Evolutionary conservation across 2,888 invertebrate genomes (phyloP), one percentile per base, ranked within the genome.

Genomic region (Suillia variegata): DNA sequence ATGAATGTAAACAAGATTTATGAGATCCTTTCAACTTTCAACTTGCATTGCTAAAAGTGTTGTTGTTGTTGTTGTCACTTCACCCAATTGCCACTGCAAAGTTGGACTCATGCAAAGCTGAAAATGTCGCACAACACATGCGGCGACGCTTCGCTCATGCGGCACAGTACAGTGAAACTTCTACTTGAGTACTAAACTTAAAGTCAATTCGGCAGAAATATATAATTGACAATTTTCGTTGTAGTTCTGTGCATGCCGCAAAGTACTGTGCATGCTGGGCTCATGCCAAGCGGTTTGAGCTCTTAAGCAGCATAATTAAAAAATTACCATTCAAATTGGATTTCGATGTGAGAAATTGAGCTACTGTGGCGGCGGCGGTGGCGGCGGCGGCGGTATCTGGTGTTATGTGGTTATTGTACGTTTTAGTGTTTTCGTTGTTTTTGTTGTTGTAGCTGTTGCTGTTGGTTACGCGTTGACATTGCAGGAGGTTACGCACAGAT

Each of bases 1-100:
- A n/a, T n/a, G n/a, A n/a, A n/a, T n/a, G n/a, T n/a, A n/a, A n/a
- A n/a, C 21, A 70, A 75, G 75, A 75, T 75, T 75, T 76, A 75
- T 75, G 64, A 66, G 74, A 73, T 76, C 77, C 76, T 76, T 77
- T 75, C 75, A 75, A 76, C 76, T 75, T 70, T 71, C 66, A 73
- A 74, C 75, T 70, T 67, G 59, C 61, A 59, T 62, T 56, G 61
- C 53, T 59, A 52, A 48, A 38, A 10, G 51, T 49, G 21, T 45
- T 18, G 10, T 55, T 13, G 34, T 34, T 55, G 48, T 31, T 33
- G 45, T 8, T 8, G 47, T 24, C 34, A 15, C 10, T 58, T 47
- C 31, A n/a, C 24, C 12, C 5, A 13, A 26, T 26, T 10, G 15
- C 42, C 65, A 63, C 56, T 26, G 52, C 61, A 47, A 66, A 63